Evolutionary conservation across 1,140 invertebrate species (phyloP).

Genomic region (Hylyphantes graminicola): DNA sequence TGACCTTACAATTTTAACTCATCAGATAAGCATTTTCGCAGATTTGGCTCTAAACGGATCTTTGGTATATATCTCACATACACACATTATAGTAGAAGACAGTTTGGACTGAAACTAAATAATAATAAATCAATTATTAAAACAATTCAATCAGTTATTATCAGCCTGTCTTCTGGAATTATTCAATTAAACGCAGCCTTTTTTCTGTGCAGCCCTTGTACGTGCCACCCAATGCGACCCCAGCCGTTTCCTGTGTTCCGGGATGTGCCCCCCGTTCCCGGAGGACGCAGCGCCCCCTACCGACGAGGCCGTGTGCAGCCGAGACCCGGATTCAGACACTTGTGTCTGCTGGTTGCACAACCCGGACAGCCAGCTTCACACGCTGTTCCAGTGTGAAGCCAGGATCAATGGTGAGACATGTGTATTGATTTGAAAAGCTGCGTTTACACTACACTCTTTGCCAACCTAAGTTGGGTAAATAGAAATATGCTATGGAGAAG

Average conservation of each 20-base stretch:
- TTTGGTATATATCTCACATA: too few species aligned
- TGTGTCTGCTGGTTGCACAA: constrained; percentile 43
- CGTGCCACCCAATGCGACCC: constrained; percentile 20
- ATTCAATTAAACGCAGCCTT: neutral
- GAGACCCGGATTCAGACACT: constrained; percentile 25
- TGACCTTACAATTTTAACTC: too few species aligned
- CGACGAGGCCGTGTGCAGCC: constrained; percentile 22
- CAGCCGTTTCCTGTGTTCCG: constrained; percentile 20
- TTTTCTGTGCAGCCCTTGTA: constrained; percentile 13
- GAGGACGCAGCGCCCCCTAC: neutral
- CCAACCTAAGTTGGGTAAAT: too few species aligned
- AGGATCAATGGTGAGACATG: constrained; percentile 28
- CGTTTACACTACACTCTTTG: neutral
- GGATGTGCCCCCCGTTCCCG: constrained; percentile 28
- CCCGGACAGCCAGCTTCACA: constrained; percentile 34
- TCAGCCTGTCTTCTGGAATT: too few species aligned
- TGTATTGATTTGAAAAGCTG: neutral
- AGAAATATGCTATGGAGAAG: too few species aligned
- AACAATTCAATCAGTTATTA: too few species aligned
- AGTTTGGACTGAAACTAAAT: too few species aligned
- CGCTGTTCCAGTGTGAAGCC: constrained; percentile 36
- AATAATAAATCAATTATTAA: too few species aligned
- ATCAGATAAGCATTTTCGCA: too few species aligned
- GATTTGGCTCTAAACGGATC: too few species aligned
- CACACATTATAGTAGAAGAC: too few species aligned